Conservation (phyloP, 2,888 invertebrate species). For the Eulithis prunata region DNA sequence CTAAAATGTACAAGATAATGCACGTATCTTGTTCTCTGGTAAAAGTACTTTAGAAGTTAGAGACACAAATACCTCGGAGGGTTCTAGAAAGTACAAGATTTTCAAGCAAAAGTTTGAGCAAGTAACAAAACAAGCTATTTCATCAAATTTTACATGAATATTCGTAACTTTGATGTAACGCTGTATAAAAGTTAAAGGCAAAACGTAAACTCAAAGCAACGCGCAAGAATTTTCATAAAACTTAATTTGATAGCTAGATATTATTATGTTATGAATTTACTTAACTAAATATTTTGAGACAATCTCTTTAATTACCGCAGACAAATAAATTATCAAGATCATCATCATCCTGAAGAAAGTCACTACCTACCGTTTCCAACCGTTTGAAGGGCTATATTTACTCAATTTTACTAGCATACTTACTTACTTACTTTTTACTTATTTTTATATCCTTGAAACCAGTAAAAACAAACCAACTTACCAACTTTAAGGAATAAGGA, state of each 20-base stretch:
- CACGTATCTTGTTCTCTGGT: background rate
- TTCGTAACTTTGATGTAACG: background rate
- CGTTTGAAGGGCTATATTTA: too few relatives aligned
- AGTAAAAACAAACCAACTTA: too few relatives aligned
- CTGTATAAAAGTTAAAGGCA: background rate
- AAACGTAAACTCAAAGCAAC: background rate
- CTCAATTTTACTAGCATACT: too few relatives aligned
- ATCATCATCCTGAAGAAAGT: too few relatives aligned
- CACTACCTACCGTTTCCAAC: too few relatives aligned
- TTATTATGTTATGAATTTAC: background rate
- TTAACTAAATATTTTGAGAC: conserved; percentile 10
- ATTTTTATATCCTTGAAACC: too few relatives aligned
- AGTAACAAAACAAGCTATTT: conserved; percentile 1
- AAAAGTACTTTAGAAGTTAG: background rate
- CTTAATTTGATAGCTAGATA: conserved; percentile 1
- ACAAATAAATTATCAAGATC: too few relatives aligned
- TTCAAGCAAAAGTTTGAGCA: conserved; percentile 4
- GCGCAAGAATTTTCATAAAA: background rate
- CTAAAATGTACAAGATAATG: background rate
- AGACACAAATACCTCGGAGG: conserved; percentile 1
- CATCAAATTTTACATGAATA: conserved; percentile 4
- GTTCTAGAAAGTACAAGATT: background rate
- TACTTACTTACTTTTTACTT: too few relatives aligned
- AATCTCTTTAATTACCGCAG: too few relatives aligned
- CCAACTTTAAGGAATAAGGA: too few relatives aligned